These are phyloP conservation scores for Andrena bucephala DNA, from an alignment of 2,888 invertebrate species.

Conservation along the genomic window DNA sequence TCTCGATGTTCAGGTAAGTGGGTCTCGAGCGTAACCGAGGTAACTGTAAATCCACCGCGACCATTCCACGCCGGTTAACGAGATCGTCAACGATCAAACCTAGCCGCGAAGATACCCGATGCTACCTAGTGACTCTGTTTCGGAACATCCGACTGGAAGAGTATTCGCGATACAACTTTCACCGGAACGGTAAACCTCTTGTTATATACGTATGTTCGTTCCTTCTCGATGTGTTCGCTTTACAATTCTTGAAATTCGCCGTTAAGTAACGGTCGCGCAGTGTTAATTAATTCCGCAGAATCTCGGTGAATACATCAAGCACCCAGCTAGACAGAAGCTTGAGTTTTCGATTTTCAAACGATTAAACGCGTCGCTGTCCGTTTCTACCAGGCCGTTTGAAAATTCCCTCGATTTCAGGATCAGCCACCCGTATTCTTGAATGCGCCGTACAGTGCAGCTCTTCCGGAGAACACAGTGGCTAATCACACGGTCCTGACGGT, in stretches of 20 bases:
- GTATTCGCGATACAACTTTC: conserved; percentile 40
- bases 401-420: conserved; percentile 85
- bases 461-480: conserved; percentile 90
- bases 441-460: conserved; percentile 92
- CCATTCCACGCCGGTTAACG: conserved; percentile 42
- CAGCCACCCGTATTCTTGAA: conserved; percentile 93
- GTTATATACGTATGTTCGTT: neutral
- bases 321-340: neutral
- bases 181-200: conserved; percentile 27
- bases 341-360: neutral
- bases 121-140: conserved; percentile 57
- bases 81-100: conserved; percentile 39
- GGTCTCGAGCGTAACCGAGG: conserved; percentile 51
- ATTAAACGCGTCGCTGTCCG: neutral
- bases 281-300: neutral
- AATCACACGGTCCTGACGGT: conserved; percentile 88
- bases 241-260: conserved; percentile 6
- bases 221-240: neutral
- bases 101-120: conserved; percentile 19
- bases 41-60: conserved; percentile 52
- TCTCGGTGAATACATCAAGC: neutral
- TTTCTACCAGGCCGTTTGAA: neutral
- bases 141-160: conserved; percentile 17
- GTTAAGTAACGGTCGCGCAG: conserved; percentile 10
- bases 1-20: conserved; percentile 89